Percentiles rank a stretch among this genome's conserved stretches.
Evolutionary conservation across 1,140 invertebrate genomes (phyloP).

Genomic region (Drosophila parvula): DNA sequence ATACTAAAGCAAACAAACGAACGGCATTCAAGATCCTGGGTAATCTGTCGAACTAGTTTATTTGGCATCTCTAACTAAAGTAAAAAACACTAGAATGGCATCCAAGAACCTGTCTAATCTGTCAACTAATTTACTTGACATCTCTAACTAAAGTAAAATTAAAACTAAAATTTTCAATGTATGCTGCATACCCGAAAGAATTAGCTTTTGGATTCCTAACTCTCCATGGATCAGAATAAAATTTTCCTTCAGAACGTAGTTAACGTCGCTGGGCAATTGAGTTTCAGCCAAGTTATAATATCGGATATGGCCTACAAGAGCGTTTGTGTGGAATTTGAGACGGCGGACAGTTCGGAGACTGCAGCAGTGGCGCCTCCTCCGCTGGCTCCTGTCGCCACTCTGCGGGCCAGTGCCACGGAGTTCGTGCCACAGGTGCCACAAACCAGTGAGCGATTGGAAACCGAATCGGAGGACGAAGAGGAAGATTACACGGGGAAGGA

Average conservation of each 20-base stretch:
- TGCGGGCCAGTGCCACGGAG: slow-evolving; percentile 39
- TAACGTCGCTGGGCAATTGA: neutral
- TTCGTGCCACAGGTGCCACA: slow-evolving; percentile 39
- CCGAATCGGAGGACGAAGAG: slow-evolving; percentile 16
- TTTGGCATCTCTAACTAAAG: neutral
- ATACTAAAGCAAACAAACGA: too few species aligned
- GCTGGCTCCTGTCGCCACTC: slow-evolving; percentile 1
- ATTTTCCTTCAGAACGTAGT: slow-evolving; percentile 9
- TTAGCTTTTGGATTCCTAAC: slow-evolving; percentile 2
- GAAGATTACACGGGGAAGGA: slow-evolving; percentile 14
- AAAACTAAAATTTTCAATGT: slow-evolving; percentile 30
- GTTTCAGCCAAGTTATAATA: neutral
- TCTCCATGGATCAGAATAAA: slow-evolving; percentile 11
- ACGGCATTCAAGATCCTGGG: neutral
- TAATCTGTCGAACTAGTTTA: slow-evolving; percentile 7
- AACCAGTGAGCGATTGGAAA: slow-evolving; percentile 4
- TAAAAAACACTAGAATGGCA: neutral
- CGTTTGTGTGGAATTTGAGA: slow-evolving; percentile 9
- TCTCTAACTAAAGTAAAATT: too few species aligned
- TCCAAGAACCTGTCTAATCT: neutral
- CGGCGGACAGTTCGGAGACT: neutral
- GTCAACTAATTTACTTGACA: slow-evolving; percentile 10
- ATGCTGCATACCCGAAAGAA: slow-evolving; percentile 4
- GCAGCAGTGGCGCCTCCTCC: neutral
- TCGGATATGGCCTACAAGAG: slow-evolving; percentile 13